These are phyloP conservation scores for Drosophila tsacasi DNA, from an alignment of 1,140 invertebrate genomes.

Conservation along the genomic window DNA sequence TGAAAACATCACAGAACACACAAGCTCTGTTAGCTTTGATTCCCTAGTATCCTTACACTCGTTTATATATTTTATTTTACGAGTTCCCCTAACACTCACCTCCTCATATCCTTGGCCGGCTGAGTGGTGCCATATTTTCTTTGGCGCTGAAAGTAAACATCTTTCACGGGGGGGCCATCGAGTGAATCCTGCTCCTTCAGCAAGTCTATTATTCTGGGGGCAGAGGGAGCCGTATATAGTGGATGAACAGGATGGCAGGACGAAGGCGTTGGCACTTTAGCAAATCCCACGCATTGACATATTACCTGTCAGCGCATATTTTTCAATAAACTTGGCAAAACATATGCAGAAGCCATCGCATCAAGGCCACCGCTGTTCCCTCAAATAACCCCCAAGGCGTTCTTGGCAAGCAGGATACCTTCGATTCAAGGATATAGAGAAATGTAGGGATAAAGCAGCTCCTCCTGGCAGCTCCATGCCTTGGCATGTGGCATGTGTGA, in stretches of 20 bases:
- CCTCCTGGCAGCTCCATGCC: constrained; percentile 2
- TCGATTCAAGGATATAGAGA: constrained; percentile 1
- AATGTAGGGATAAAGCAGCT: not conserved
- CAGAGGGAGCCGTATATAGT: constrained; percentile 1
- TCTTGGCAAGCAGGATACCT: constrained; percentile 41
- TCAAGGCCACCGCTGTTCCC: constrained; percentile 5
- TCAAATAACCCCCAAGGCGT: constrained; percentile 16
- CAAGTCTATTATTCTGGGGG: constrained; percentile 57
- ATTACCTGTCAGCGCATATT: constrained; percentile 84
- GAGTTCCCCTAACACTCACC: not conserved
- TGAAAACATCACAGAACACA: not conserved
- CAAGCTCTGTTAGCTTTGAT: constrained; percentile 6
- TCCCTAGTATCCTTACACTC: constrained; percentile 3
- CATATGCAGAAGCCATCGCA: constrained; percentile 60
- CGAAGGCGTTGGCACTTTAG: constrained; percentile 63
- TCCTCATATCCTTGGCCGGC: constrained; percentile 27
- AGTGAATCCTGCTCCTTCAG: constrained; percentile 38
- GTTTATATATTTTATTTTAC: not conserved
- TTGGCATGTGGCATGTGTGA: constrained; percentile 44
- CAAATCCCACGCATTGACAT: constrained; percentile 82
- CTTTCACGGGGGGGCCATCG: constrained; percentile 11
- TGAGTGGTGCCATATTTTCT: constrained; percentile 79
- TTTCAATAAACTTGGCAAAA: constrained; percentile 84
- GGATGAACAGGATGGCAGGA: constrained; percentile 12
- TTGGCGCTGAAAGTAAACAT: constrained; percentile 53